Base-by-base conservation (phyloP, 2,797 vertebrate species). In the Calcarius lapponicus region DNA sequence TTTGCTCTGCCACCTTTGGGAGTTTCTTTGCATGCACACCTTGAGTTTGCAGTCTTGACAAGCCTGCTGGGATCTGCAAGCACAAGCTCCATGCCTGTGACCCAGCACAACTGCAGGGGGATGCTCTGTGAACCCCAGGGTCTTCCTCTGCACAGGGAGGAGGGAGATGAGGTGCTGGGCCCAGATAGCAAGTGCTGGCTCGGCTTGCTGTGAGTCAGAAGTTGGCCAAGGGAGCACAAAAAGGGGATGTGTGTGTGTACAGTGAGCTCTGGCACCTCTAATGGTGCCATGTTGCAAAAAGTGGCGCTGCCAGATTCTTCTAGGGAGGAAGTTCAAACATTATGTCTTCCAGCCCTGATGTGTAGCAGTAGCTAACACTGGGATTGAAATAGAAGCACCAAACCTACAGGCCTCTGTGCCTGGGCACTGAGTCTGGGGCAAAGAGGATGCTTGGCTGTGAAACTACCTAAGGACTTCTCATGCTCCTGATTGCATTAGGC, bases 271-370 rank as follows among this genome's bases (percentile, higher is more conserved):
- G 69, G 25, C 57, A 83, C n/a, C 74, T 80, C 57, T 14, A 0
- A 0, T 0, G 4, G 10, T 74, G 57, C 76, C 7, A 3, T 43
- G 31, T 53, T 86, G 36, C 47, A 79, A 61, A 29, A 17, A 0
- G 3, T 54, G 65, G 15, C 10, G 3, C 38, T 88, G 78, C 71
- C 65, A 86, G 13, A n/a, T 90, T 73, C 66, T 32, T 18, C 2
- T 47, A 22, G 38, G 24, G 17, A 74, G 50, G 57, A 26, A 81
- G 42, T 83, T 91, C 51, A 66, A 89, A 24, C 61, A 28, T 84
- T 73, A 4, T 5, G 1, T 79, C 58, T 75, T 84, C 57, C n/a
- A 88, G 25, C 25, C n/a, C 32, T 67, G 36, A 38, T 69, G 38
- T n/a, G 2, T 14, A 76, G 32, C 57, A 54, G 58, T 51, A 75